A percentile compares a stretch with the other conserved stretches of the same genome.
Evolutionary conservation across 2,888 invertebrate species (phyloP).

Genomic region (Aphrophora alni): DNA sequence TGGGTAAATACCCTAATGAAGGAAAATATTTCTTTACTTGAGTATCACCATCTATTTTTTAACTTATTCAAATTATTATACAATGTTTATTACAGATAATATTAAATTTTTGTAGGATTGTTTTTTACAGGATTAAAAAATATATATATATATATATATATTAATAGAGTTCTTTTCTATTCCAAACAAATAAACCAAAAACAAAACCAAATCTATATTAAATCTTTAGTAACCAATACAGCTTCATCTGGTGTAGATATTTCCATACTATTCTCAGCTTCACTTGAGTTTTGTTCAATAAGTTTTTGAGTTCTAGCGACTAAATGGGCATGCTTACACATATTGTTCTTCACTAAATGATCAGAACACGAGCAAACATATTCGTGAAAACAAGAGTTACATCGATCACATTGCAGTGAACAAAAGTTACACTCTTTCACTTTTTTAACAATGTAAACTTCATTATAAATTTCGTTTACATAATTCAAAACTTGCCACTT

Average conservation of each 20-base stretch:
- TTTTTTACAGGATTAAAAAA: too few relatives aligned
- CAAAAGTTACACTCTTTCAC: neutral
- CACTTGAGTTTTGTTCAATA: neutral
- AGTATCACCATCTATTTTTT: too few relatives aligned
- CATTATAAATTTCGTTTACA: neutral
- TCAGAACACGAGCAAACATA: constrained; percentile 17
- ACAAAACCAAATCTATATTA: too few relatives aligned
- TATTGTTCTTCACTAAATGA: constrained; percentile 16
- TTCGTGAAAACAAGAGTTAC: constrained; percentile 14
- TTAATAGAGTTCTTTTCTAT: too few relatives aligned
- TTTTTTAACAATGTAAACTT: constrained; percentile 16
- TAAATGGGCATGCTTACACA: constrained; percentile 22
- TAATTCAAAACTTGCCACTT: neutral
- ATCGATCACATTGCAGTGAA: neutral
- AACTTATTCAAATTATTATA: too few relatives aligned
- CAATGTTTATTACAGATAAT: too few relatives aligned
- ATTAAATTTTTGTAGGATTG: too few relatives aligned
- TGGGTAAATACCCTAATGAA: too few relatives aligned
- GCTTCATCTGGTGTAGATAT: neutral
- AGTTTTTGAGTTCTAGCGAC: neutral
- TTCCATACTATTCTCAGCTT: neutral
- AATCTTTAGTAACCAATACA: neutral
- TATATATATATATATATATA: too few relatives aligned
- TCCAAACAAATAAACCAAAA: too few relatives aligned
- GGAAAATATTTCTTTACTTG: too few relatives aligned